These are phyloP conservation scores for Aromia moschata DNA, from an alignment of 2,888 invertebrate species.

Conservation along the genomic window DNA sequence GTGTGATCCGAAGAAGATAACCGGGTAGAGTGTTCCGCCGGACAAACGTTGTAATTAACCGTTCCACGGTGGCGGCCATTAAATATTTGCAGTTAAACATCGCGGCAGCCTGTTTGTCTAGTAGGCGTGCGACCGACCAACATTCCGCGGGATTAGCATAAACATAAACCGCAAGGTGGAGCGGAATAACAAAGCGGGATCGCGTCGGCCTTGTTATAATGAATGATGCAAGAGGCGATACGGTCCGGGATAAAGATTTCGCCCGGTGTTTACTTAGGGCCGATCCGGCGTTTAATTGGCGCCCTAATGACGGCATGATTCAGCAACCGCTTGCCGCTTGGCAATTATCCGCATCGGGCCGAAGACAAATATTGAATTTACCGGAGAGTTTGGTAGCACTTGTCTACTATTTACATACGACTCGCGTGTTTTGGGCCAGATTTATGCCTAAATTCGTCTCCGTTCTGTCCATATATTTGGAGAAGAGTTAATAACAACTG, in stretches of 20 bases:
- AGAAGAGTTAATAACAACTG: too few relatives aligned
- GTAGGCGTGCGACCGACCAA: constrained; percentile 14
- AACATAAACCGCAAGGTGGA: constrained; percentile 10
- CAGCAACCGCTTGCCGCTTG: constrained; percentile 39
- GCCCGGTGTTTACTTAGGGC: constrained; percentile 28
- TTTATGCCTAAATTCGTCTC: constrained; percentile 13
- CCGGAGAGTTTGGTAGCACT: constrained; percentile 28
- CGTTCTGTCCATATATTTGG: too few relatives aligned
- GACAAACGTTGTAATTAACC: too few relatives aligned
- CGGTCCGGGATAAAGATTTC: constrained; percentile 25
- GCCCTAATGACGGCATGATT: constrained; percentile 41
- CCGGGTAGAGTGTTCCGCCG: too few relatives aligned
- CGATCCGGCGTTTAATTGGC: constrained; percentile 39
- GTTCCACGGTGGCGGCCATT: too few relatives aligned
- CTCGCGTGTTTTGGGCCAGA: constrained; percentile 18
- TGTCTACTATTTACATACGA: constrained; percentile 29
- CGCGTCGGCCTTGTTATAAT: constrained; percentile 11
- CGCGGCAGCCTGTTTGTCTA: constrained; percentile 1
- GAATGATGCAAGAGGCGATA: constrained; percentile 16
- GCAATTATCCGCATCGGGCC: constrained; percentile 37
- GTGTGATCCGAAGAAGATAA: too few relatives aligned
- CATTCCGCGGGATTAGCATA: constrained; percentile 10
- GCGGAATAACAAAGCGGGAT: constrained; percentile 9
- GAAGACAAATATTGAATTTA: constrained; percentile 34
- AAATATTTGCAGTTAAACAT: constrained; percentile 3